Base-by-base conservation (phyloP, 1,140 invertebrate species). In the Heliothis virescens region DNA sequence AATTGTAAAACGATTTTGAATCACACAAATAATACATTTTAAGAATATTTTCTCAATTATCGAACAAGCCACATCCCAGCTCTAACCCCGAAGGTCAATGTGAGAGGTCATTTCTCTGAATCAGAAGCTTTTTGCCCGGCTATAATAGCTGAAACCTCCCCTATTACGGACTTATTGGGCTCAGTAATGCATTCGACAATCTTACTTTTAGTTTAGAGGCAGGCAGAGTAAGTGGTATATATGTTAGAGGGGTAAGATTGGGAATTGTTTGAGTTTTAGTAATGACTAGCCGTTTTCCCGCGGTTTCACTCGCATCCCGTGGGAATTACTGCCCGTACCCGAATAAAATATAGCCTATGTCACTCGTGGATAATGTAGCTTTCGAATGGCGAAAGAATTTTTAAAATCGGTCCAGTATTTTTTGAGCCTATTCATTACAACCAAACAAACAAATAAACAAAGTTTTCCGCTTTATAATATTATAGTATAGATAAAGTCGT, bases 151-250 rank as follows among this genome's bases (percentile, higher is more conserved):
- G 52, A 69, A 69, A 53, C 65, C 65, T 48, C 34, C 16, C 65
- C 47, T 69, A 69, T 69, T 69, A 69, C 65, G 12, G 18, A 26
- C 65, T 69, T 69, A 69, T 69, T 69, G 65, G 65, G 11, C 16
- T 26, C 47, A 26, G 65, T 69, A 69, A 69, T 52, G 65, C 52
- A 69, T 69, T 18, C 26, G 47, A 12, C 48, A 48, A 18, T 53
- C 16, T 69, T 52, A 52, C 48, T 69, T 10, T 21, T 26, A 29
- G 18, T 69, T 69, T 69, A 11, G n/a, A 18, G 48, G 65, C 12
- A 69, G n/a, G 48, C 63, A 67, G 48, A 50, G 18, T 69, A 69
- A 52, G 13, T 9, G 48, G 13, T 69, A 18, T 65, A 41, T 48
- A 48, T 41, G n/a, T n/a, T n/a, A n/a, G n/a, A n/a, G n/a, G 41